phyloP scores from a whole-genome alignment of 2,888 invertebrate genomes.

The Trichogramma evanescens region DNA sequence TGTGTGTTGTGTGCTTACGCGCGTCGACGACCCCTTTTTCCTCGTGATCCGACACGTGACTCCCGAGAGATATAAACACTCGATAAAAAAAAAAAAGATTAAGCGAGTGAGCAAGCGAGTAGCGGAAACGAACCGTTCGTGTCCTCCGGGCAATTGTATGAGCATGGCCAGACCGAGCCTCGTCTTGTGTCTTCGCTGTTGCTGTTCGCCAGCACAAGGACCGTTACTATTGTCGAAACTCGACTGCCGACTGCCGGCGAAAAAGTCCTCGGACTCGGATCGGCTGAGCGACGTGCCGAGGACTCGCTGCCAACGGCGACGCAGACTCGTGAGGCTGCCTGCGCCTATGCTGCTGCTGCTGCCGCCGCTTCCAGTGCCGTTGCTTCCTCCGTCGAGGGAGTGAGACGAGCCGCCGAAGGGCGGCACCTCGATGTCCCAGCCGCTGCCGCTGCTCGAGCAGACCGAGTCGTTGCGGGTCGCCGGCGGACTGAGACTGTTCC shows the following conservation, averaged over 20 bases:
- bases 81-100: no score
- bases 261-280: conserved; percentile 41
- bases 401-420: conserved; percentile 30
- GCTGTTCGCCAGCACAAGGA: conserved; percentile 14
- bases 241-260: conserved; percentile 32
- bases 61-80: no score
- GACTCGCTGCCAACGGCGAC: conserved; percentile 52
- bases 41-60: no score
- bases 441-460: conserved; percentile 40
- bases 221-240: conserved; percentile 5
- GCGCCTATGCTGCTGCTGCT: conserved; percentile 24
- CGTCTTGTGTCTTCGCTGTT: conserved; percentile 43
- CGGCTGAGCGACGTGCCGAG: conserved; percentile 53
- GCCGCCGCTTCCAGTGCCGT: conserved; percentile 30
- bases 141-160: conserved; percentile 53
- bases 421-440: conserved; percentile 40
- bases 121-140: conserved; percentile 48
- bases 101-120: no score
- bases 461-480: conserved; percentile 38
- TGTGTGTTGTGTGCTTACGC: no score
- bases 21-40: no score
- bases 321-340: conserved; percentile 52
- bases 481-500: conserved; percentile 31
- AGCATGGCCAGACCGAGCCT: conserved; percentile 65
- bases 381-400: conserved; percentile 34